These are phyloP conservation scores for Electrophaes corylata DNA, from an alignment of 2,888 invertebrate genomes.

Conservation along the genomic window DNA sequence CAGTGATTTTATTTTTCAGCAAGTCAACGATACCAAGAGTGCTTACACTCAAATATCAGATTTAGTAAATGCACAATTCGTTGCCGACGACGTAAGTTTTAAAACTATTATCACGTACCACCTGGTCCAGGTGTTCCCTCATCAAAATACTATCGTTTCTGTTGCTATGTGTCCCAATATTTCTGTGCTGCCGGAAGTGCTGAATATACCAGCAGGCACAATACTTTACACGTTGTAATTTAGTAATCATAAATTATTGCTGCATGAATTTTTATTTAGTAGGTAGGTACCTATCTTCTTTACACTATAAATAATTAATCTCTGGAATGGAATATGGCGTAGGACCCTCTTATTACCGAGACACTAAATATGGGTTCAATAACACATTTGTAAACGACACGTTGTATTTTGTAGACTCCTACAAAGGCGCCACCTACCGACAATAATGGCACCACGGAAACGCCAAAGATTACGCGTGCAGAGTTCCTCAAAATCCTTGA, in stretches of 20 bases:
- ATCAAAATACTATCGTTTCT: no score
- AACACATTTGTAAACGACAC: background rate
- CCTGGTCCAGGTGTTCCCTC: background rate
- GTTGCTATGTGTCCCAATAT: no score
- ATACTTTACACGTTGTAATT: no score
- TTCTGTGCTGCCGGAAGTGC: no score
- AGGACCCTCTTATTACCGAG: background rate
- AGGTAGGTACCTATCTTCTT: no score
- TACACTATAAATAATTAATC: background rate
- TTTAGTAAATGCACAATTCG: constrained; percentile 70
- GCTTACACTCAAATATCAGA: constrained; percentile 77
- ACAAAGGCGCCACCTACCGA: constrained; percentile 51
- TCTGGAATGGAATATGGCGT: no score
- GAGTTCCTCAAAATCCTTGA: constrained; percentile 76
- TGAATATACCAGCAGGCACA: no score
- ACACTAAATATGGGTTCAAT: background rate
- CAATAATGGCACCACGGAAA: constrained; percentile 66
- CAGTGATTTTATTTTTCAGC: constrained; percentile 57
- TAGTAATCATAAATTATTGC: no score
- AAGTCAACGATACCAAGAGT: constrained; percentile 81
- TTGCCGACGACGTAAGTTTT: constrained; percentile 71
- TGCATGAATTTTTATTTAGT: no score
- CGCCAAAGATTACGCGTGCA: constrained; percentile 71
- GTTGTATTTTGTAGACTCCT: constrained; percentile 44
- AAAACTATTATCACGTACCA: background rate